Conservation (phyloP, 2,888 invertebrate species). For the Dryobotodes eremita region DNA sequence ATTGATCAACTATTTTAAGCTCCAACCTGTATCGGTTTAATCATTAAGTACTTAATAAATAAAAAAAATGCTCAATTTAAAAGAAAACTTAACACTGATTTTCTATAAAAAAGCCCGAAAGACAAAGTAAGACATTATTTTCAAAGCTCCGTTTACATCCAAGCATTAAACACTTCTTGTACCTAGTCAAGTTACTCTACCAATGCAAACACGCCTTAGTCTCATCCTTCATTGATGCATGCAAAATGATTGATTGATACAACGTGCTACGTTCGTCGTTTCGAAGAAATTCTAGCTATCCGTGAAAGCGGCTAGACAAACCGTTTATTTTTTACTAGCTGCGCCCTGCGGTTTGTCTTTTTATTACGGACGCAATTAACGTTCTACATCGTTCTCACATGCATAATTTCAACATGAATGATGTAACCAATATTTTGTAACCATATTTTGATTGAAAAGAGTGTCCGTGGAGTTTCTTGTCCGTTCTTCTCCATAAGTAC, state of each 20-base stretch:
- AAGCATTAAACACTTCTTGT: neutral
- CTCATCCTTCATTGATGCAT: neutral
- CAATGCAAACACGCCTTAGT: neutral
- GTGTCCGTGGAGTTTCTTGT: too few relatives aligned
- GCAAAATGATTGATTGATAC: slow-evolving; percentile 45
- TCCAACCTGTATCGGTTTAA: neutral
- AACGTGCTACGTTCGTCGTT: slow-evolving; percentile 17
- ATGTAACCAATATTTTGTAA: too few relatives aligned
- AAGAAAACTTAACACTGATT: too few relatives aligned
- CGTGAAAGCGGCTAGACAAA: neutral
- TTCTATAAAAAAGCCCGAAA: neutral
- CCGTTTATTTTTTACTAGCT: neutral
- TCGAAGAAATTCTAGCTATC: slow-evolving; percentile 9
- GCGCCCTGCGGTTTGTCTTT: neutral
- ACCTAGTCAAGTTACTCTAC: neutral
- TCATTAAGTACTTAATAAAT: neutral
- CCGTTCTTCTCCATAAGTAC: too few relatives aligned
- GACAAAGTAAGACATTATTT: neutral
- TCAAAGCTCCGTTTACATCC: neutral
- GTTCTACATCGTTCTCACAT: too few relatives aligned
- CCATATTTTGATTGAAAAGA: too few relatives aligned
- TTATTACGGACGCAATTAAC: too few relatives aligned
- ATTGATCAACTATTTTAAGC: too few relatives aligned
- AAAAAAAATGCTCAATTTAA: neutral
- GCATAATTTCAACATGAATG: too few relatives aligned